Evolutionary conservation across 2,888 invertebrate genomes (phyloP).

Genomic region (Ormyrus pomaceus): DNA sequence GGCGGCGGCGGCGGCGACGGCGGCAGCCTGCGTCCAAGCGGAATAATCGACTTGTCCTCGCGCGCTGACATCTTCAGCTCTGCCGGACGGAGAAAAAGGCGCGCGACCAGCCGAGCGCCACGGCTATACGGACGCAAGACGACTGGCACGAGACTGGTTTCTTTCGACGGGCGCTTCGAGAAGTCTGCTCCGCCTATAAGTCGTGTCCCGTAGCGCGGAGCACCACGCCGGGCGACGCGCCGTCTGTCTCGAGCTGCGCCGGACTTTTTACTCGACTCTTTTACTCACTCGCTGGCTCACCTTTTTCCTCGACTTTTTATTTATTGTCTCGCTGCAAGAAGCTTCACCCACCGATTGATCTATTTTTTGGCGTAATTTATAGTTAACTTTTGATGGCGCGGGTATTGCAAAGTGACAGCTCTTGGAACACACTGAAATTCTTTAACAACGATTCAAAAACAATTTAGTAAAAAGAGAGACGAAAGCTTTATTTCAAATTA

Average conservation of each 20-base stretch:
- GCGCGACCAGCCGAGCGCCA: background rate
- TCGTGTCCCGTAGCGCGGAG: background rate
- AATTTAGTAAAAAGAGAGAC: no score
- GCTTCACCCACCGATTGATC: no score
- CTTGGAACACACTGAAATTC: no score
- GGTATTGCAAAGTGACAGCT: no score
- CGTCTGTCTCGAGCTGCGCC: constrained; percentile 11
- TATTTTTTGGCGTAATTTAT: no score
- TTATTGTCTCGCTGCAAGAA: no score
- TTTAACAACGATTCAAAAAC: no score
- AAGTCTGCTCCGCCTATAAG: background rate
- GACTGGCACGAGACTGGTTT: constrained; percentile 27
- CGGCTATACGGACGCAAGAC: background rate
- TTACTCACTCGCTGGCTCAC: background rate
- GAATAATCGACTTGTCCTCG: constrained; percentile 50
- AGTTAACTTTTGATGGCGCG: no score
- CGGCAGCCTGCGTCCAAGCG: constrained; percentile 3
- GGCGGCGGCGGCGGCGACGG: background rate
- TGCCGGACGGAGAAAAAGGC: constrained; percentile 12
- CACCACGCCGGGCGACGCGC: background rate
- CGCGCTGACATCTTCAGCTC: constrained; percentile 37
- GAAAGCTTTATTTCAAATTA: no score
- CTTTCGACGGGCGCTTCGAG: constrained; percentile 14
- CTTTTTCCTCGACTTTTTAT: background rate
- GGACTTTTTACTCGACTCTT: background rate